A percentile compares a stretch with the other conserved stretches of the same genome.
Evolutionary conservation across 2,888 invertebrate genomes (phyloP).

Genomic region (Deilephila porcellus): DNA sequence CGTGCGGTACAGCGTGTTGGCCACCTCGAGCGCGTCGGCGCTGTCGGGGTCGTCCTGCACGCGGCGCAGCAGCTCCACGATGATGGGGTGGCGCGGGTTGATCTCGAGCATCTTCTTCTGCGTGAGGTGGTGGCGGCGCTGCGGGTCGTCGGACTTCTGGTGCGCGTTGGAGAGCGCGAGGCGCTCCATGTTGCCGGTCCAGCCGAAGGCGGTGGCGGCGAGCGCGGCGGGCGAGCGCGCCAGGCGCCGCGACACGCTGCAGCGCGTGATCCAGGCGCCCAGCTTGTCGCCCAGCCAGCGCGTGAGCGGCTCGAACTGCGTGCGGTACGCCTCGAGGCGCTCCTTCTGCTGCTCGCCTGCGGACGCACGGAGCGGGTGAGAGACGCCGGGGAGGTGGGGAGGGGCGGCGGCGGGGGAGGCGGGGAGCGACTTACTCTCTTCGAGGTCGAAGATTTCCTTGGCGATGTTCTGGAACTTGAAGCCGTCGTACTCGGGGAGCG

Average conservation of each 20-base stretch:
- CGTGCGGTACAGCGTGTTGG: slow-evolving; percentile 95
- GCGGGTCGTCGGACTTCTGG: slow-evolving; percentile 96
- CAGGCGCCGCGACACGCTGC: slow-evolving; percentile 93
- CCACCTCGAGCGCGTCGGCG: slow-evolving; percentile 86
- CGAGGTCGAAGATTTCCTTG: slow-evolving; percentile 97
- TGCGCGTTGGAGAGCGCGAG: slow-evolving; percentile 98
- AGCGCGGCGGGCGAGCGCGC: slow-evolving; percentile 97
- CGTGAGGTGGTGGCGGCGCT: slow-evolving; percentile 93
- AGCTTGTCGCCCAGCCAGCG: slow-evolving; percentile 95
- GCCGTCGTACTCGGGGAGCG: slow-evolving; percentile 98
- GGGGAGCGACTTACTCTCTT: slow-evolving; percentile 84
- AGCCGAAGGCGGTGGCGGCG: slow-evolving; percentile 98
- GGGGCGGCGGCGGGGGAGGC: not conserved
- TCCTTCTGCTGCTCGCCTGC: slow-evolving; percentile 87
- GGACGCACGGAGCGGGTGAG: too few species aligned
- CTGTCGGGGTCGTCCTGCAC: slow-evolving; percentile 72
- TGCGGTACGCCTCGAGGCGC: slow-evolving; percentile 90
- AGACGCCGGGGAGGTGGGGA: not conserved
- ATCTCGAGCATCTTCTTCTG: slow-evolving; percentile 99
- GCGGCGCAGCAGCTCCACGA: slow-evolving; percentile 93
- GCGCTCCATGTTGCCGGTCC: slow-evolving; percentile 99
- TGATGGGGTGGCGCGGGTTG: slow-evolving; percentile 98
- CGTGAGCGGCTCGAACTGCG: slow-evolving; percentile 93
- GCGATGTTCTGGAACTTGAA: slow-evolving; percentile 99
- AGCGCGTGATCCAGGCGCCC: slow-evolving; percentile 91